A percentile compares a stretch with the other conserved stretches of the same genome.
Conservation (phyloP, 2,888 invertebrate species). For the Callyntrura guangdongensis region DNA sequence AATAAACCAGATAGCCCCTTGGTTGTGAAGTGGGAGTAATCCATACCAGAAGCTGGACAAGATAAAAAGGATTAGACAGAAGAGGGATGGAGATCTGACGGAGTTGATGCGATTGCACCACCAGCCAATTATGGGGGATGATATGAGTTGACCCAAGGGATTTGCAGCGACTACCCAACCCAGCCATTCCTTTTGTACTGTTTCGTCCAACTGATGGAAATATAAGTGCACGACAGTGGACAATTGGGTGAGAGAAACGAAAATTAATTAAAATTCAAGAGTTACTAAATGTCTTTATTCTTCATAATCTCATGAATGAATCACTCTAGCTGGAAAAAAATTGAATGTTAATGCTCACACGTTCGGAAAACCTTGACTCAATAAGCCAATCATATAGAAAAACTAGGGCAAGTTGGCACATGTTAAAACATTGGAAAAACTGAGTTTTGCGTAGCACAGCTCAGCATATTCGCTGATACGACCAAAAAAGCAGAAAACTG, state of each 20-base stretch:
- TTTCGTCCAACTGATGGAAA: constrained; percentile 90
- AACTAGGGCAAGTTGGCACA: constrained; percentile 40
- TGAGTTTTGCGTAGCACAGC: background rate
- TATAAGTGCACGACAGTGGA: background rate
- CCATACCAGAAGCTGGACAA: constrained; percentile 92
- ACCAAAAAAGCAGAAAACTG: background rate
- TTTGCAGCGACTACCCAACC: constrained; percentile 94
- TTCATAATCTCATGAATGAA: background rate
- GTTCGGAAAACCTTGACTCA: constrained; percentile 43
- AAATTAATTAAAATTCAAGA: background rate
- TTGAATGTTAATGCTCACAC: constrained; percentile 9
- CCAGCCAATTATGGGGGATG: constrained; percentile 94
- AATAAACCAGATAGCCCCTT: constrained; percentile 91
- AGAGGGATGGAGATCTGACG: constrained; percentile 90
- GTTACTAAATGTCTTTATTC: too few relatives aligned
- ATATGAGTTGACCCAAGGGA: constrained; percentile 94
- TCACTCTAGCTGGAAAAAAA: background rate
- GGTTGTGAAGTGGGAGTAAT: constrained; percentile 90
- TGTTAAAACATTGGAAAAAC: background rate
- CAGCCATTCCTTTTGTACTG: constrained; percentile 93
- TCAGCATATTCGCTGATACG: constrained; percentile 6
- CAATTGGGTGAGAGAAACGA: background rate
- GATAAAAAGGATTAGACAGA: constrained; percentile 91
- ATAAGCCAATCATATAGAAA: constrained; percentile 10
- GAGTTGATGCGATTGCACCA: constrained; percentile 93